Base-by-base conservation (phyloP, 2,888 invertebrate species). In the Napeogenes sylphis region DNA sequence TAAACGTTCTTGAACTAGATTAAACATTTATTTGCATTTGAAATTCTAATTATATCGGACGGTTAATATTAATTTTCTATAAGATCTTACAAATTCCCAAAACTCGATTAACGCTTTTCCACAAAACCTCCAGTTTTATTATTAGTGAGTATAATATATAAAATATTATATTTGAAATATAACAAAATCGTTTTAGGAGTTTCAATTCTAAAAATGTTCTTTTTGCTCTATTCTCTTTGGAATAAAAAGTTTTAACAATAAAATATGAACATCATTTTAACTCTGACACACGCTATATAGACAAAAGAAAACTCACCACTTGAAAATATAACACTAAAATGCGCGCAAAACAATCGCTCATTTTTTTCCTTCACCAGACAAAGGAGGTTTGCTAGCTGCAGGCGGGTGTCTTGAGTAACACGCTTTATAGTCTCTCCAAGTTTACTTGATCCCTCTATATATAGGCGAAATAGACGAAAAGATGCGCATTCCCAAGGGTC, bases 261-360 rank as follows among this genome's bases (percentile, higher is more conserved):
- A 35, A 35, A 35, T 35, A 35, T 35, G 35, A 35, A 5, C 6
- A 35, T 6, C 35, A 35, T 35, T 35, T 6, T 42, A 42, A 42
- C 42, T 42, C 8, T 42, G 56, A 62, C 55, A 42, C 8, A 42
- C 42, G 10, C 42, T 12, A 10, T 12, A 42, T 57, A 61, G 54
- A 62, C 45, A 62, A 63, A 62, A 63, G 30, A 63, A 66, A 62
- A 63, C 58, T 61, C 63, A 54, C 54, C 68, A 61, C 65, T 66
- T 63, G 66, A 66, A 71, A 69, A 70, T 65, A 64, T 70, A 72
- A 76, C 77, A 77, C 79, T 35, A 35, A 35, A 35, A 35, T 35
- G 70, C 76, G 73, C 71, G 76, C 69, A 74, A 77, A 82, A 85
- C 35, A 35, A 86, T 86, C 84, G 78, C 81, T 86, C 81, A 82